Base-by-base conservation (phyloP, 2,797 vertebrate genomes). In the Sphenopsis melanotis region DNA sequence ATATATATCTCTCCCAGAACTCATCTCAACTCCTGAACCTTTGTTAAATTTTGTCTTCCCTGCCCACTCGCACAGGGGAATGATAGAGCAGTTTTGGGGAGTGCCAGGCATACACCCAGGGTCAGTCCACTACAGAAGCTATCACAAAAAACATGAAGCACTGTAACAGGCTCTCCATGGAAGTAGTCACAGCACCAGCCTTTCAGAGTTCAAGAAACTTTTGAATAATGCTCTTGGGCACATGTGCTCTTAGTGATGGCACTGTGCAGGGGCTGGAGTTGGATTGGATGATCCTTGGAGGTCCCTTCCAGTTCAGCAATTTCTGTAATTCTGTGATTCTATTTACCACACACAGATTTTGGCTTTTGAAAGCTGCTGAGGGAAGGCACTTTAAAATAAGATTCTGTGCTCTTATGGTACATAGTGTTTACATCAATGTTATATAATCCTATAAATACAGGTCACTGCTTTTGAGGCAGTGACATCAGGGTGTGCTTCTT, bases 341-440 rank as follows among this genome's bases (percentile, higher is more conserved):
- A 0, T 61, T 5, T 55, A 22, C 27, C 14, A 22, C 1, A 2
- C 41, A 36, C 2, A 50, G 30, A 14, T 32, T 34, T 13, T 26
- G 22, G 22, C 8, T 44, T 86, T 39, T 70, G 47, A n/a, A 66
- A 83, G 17, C 5, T 65, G 36, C 42, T 39, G n/a, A 64, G 23
- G 24, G 15, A 68, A 61, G 2, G 5, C 21, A 26, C 39, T 63
- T 50, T 60, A 44, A 37, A 85, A 46, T 56, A 71, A 63, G 17
- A 55, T 63, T 80, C 29, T 65, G 39, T 42, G 6, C 9, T 79
- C 2, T 69, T 32, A 52, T 20, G 17, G 16, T 15, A 23, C 4
- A 3, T 15, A 56, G 29, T 27, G n/a, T 83, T 83, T 89, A 36
- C 5, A 65, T 34, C 59, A 72, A 5, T 15, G 24, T 87, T 82